Evolutionary conservation across 2,113 vertebrate genomes (phyloP).

Genomic region (Apodemus speciosus): DNA sequence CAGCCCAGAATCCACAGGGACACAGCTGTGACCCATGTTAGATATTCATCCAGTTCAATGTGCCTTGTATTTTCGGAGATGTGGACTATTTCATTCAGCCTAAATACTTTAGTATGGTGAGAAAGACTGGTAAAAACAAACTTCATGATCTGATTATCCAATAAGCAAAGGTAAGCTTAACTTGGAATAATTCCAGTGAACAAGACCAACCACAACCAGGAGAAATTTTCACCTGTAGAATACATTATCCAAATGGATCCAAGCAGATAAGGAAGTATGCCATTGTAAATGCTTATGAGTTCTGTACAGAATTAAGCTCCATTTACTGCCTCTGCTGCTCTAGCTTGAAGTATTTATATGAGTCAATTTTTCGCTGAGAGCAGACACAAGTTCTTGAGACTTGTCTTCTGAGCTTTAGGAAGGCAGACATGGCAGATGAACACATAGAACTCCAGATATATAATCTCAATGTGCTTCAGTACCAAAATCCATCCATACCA

Average conservation of each 20-base stretch:
- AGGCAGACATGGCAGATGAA: background rate
- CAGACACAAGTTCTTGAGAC: background rate
- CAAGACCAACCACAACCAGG: background rate
- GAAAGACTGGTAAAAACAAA: background rate
- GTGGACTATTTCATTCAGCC: too few species aligned
- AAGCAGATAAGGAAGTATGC: rapidly evolving
- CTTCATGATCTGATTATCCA: background rate
- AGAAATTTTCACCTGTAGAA: background rate
- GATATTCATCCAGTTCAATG: too few species aligned
- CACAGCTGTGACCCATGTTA: background rate
- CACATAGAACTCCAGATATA: background rate
- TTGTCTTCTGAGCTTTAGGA: background rate
- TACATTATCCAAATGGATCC: background rate
- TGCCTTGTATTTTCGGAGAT: background rate
- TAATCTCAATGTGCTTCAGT: background rate
- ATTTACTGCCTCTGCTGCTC: rapidly evolving
- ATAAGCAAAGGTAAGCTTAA: background rate
- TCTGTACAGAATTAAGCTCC: rapidly evolving
- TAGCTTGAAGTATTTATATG: background rate
- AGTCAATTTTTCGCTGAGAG: background rate
- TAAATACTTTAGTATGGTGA: background rate
- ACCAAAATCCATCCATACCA: background rate
- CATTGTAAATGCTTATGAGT: rapidly evolving
- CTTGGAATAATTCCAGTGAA: background rate
- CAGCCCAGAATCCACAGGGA: background rate